Evolutionary conservation across 2,888 invertebrate species (phyloP), one percentile per base, ranked within the genome.

Genomic region (Lissonota sp.): DNA sequence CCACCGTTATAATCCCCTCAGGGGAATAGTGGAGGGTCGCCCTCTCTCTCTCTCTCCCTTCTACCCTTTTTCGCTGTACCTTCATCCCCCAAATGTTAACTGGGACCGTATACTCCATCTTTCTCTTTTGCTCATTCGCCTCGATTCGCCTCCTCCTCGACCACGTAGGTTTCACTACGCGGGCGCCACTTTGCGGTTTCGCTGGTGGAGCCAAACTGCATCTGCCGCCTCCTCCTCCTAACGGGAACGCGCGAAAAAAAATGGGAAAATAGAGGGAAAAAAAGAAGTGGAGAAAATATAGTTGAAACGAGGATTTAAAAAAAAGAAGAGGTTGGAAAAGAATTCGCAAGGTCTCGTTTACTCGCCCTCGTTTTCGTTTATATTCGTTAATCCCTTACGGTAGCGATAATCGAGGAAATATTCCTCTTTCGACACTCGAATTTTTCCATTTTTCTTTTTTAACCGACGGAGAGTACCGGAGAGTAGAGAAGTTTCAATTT

Each of bases 1-100:
- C 49, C 64, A 62, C 64, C n/a, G 40, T 58, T 70, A 64, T 70
- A 64, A 70, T 70, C 64, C 64, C 69, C 64, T 14, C 26, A n/a
- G n/a, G 51, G 63, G 64, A 53, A 79, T 16, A 66, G 58, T 44
- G 58, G 66, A 39, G 69, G 76, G 66, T 51, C 58, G 67, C 14
- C 3, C 12, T 37, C n/a, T 58, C 58, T n/a, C 39, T 39, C 39
- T n/a, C n/a, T n/a, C n/a, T n/a, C n/a, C n/a, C n/a, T n/a, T n/a
- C n/a, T n/a, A 8, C 62, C 26, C 44, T 44, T 26, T 26, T 3
- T 26, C 26, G 26, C 16, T 44, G 62, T 80, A 46, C 72, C 76
- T 73, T 77, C 76, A 76, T 80, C 80, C 76, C 76, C 76, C 62
- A 72, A 72, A 53, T 72, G 69, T 58, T 62, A 80, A 80, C 72